A percentile compares a stretch with the other conserved stretches of the same genome.
Conservation (phyloP, 1,140 invertebrate species). For the Coenobita brevimanus region DNA sequence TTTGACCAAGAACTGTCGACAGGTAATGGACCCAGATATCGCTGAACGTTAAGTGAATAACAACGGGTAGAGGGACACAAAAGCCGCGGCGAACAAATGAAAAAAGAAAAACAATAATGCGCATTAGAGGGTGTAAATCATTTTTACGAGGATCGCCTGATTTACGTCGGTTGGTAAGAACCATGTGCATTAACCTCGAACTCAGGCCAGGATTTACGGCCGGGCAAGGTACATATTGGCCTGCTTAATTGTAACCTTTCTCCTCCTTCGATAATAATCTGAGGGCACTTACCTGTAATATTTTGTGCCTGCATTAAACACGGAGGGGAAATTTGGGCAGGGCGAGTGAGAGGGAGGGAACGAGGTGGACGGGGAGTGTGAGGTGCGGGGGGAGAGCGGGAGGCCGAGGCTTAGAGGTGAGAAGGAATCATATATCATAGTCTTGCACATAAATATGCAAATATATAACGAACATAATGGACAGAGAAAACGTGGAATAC, state of each 20-base stretch:
- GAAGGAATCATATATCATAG: no score
- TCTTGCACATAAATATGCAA: no score
- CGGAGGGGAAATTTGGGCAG: not conserved
- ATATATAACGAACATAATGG: no score
- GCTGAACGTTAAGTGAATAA: slow-evolving; percentile 12
- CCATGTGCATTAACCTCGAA: not conserved
- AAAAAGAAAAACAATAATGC: slow-evolving; percentile 49
- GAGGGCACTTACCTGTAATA: slow-evolving; percentile 42
- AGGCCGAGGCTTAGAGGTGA: not conserved
- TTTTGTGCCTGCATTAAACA: slow-evolving; percentile 38
- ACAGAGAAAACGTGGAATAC: no score
- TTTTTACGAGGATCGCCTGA: slow-evolving; percentile 17
- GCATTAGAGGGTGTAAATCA: slow-evolving; percentile 40
- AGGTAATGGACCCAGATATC: not conserved
- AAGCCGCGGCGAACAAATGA: not conserved
- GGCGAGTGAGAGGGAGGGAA: not conserved
- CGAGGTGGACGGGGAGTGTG: not conserved
- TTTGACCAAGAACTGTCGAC: not conserved
- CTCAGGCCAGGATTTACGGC: slow-evolving; percentile 21
- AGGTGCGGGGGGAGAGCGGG: not conserved
- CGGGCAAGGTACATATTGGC: slow-evolving; percentile 47
- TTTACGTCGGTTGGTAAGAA: not conserved
- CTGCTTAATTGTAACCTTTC: slow-evolving; percentile 35
- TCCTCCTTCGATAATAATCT: slow-evolving; percentile 52
- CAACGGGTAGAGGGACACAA: not conserved